These are phyloP conservation scores for Hyposoter didymator DNA, from an alignment of 2,888 invertebrate species.

Conservation along the genomic window DNA sequence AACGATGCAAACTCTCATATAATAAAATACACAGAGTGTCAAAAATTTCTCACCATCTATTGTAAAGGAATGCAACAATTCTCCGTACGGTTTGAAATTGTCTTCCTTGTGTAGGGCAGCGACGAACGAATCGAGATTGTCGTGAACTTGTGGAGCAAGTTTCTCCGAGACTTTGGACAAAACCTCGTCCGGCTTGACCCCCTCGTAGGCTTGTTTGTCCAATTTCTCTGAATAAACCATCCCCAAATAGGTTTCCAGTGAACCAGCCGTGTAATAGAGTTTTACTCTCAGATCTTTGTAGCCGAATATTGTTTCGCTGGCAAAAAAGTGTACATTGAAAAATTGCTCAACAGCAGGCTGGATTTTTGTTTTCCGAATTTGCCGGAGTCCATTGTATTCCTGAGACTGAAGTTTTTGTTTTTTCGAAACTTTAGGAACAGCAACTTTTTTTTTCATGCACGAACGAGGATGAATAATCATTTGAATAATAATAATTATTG, in stretches of 20 bases:
- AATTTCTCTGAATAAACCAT: slow-evolving; percentile 90
- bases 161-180: slow-evolving; percentile 89
- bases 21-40: not conserved
- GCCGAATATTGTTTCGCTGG: slow-evolving; percentile 96
- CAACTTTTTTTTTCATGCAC: too few species aligned
- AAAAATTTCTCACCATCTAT: slow-evolving; percentile 80
- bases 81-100: slow-evolving; percentile 91
- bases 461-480: too few species aligned
- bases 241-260: slow-evolving; percentile 92
- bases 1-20: too few species aligned
- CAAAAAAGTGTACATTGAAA: not conserved
- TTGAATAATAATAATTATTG: too few species aligned
- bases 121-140: slow-evolving; percentile 90
- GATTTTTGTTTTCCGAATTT: not conserved
- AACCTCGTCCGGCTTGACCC: slow-evolving; percentile 91
- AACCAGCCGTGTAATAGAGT: slow-evolving; percentile 92
- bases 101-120: slow-evolving; percentile 89
- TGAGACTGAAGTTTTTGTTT: too few species aligned
- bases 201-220: slow-evolving; percentile 86
- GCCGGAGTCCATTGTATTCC: not conserved
- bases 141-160: slow-evolving; percentile 89
- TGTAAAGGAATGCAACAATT: slow-evolving; percentile 88
- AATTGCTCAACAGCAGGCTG: not conserved
- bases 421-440: too few species aligned
- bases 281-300: slow-evolving; percentile 93